These are phyloP conservation scores for Pogonocherus hispidulus DNA, from an alignment of 2,888 invertebrate genomes.

Conservation along the genomic window DNA sequence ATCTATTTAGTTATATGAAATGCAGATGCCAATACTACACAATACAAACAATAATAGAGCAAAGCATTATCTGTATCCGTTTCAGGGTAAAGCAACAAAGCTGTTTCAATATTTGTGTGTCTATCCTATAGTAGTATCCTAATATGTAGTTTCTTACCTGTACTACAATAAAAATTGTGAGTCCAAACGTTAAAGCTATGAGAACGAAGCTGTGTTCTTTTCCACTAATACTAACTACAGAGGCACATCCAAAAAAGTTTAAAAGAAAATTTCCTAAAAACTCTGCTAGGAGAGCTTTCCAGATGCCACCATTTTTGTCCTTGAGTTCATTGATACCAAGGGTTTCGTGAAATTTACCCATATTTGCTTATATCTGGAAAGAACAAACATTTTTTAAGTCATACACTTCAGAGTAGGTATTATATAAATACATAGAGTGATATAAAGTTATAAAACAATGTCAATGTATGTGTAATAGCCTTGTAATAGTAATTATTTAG, in stretches of 20 bases:
- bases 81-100: no score
- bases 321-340: conserved; percentile 81
- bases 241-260: conserved; percentile 91
- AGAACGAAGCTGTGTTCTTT: conserved; percentile 71
- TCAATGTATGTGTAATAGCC: neutral
- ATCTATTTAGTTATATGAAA: no score
- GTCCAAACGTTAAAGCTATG: conserved; percentile 88
- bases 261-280: conserved; percentile 89
- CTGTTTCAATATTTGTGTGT: no score
- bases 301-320: conserved; percentile 76
- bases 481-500: neutral
- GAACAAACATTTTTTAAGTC: neutral
- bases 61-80: no score
- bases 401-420: no score
- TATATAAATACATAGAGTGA: no score
- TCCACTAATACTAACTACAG: conserved; percentile 75
- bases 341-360: conserved; percentile 74
- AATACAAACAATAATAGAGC: no score
- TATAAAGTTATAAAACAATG: neutral
- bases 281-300: conserved; percentile 88
- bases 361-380: conserved; percentile 33
- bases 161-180: conserved; percentile 86
- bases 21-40: no score
- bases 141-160: conserved; percentile 71
- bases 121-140: no score